These are phyloP conservation scores for Tachysurus fulvidraco DNA, from an alignment of 2,113 vertebrate species.

Conservation along the genomic window DNA sequence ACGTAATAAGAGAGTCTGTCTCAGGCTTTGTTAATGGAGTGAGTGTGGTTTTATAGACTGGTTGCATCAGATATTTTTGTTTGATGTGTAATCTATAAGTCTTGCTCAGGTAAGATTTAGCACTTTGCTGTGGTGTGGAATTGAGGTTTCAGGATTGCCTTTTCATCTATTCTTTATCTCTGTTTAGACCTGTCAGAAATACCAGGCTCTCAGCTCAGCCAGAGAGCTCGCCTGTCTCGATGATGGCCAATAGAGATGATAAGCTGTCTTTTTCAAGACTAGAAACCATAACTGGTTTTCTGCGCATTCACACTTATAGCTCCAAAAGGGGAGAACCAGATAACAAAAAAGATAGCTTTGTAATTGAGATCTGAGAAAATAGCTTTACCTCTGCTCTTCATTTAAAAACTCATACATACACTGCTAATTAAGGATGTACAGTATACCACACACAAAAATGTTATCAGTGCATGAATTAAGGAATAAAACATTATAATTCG, in stretches of 20 bases:
- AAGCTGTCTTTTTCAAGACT: conserved; percentile 27
- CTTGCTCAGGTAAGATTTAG: conserved; percentile 38
- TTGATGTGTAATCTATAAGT: conserved; percentile 40
- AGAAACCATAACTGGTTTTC: conserved; percentile 35
- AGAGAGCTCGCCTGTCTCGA: conserved; percentile 28
- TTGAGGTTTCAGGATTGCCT: conserved; percentile 46
- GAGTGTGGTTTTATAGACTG: conserved; percentile 27
- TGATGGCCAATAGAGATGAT: conserved; percentile 35
- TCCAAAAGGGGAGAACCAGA: not conserved
- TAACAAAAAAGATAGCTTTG: not conserved
- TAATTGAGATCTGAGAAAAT: not conserved
- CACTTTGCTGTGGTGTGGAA: conserved; percentile 44
- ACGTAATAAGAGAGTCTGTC: not conserved
- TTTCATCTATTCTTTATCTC: conserved; percentile 50
- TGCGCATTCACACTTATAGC: conserved; percentile 7
- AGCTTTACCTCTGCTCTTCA: not conserved
- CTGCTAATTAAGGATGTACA: no score
- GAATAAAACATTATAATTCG: not conserved
- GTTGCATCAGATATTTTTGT: conserved; percentile 20
- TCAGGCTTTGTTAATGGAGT: conserved; percentile 7
- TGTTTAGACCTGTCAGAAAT: conserved; percentile 58
- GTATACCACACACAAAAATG: not conserved
- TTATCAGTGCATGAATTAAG: not conserved
- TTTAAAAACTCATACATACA: not conserved
- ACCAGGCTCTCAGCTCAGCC: conserved; percentile 33